Evolutionary conservation across 2,113 vertebrate species (phyloP), one percentile per base, ranked within the genome.

Genomic region (Pavo muticus): DNA sequence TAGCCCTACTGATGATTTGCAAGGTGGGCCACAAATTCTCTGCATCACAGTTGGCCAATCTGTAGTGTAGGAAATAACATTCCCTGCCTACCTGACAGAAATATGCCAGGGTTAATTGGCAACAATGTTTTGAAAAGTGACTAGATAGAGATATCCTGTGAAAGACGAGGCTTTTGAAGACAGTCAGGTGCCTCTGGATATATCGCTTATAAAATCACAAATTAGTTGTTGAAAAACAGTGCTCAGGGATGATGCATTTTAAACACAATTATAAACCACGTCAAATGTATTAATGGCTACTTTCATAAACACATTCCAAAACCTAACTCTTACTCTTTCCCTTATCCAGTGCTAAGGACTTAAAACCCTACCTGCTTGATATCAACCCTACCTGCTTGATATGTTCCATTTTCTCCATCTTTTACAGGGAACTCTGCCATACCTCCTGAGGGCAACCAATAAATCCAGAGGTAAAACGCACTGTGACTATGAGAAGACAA

Each of bases 21-120:
- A 63, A 70, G 32, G n/a, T 30, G 35, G 69, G 21, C 24, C 47
- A 60, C 57, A 65, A 73, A 73, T 75, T 91, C 57, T 74, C 25
- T 90, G 39, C 47, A 2, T 76, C 69, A 8, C n/a, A 61, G 59
- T 11, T 91, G 80, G 77, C 65, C 88, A 57, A 32, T 69, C 48
- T 65, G 54, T 12, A 19, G 24, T 4, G 1, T 44, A 65, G 64
- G 17, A 77, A 90, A 56, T 77, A 52, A 60, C 93, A 90, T 83
- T 93, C 75, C 60, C 72, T 86, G 79, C 65, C 71, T 91, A 52
- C 71, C 83, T 93, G 79, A 95, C 90, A 95, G 79, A 52, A 90
- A 93, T 0, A 11, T 93, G 85, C 76, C 86, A 94, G 85, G 84
- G 93, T 91, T 93, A 81, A 95, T 95, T 94, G 95, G 61, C 82